A percentile compares a stretch with the other conserved stretches of the same genome.
Conservation (phyloP, 2,888 invertebrate species). For the Leucoptera coffeella region DNA sequence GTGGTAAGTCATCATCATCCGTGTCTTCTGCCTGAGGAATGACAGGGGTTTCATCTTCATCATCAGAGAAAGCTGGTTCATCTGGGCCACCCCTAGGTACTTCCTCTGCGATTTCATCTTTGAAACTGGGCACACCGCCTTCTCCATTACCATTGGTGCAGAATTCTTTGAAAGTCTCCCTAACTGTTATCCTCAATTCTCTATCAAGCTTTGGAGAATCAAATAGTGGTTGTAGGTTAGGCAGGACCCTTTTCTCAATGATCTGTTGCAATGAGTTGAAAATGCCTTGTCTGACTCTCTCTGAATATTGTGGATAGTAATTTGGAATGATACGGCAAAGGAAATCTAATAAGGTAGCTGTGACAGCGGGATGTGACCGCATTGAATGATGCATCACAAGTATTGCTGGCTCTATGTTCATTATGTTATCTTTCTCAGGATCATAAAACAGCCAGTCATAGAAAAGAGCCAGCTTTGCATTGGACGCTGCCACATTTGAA, state of each 20-base stretch:
- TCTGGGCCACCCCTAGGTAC: slow-evolving; percentile 41
- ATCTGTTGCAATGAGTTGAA: slow-evolving; percentile 80
- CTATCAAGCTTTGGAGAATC: slow-evolving; percentile 83
- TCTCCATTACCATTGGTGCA: slow-evolving; percentile 55
- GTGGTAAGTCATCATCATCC: slow-evolving; percentile 69
- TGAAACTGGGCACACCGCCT: slow-evolving; percentile 33
- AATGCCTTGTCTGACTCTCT: slow-evolving; percentile 75
- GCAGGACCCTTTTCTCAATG: slow-evolving; percentile 85
- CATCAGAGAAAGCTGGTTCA: slow-evolving; percentile 80
- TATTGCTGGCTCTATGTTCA: slow-evolving; percentile 94
- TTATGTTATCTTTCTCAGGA: slow-evolving; percentile 85
- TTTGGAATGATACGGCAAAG: slow-evolving; percentile 85
- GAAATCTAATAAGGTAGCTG: slow-evolving; percentile 85
- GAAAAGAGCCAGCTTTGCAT: slow-evolving; percentile 86
- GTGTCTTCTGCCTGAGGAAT: slow-evolving; percentile 54
- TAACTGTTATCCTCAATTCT: slow-evolving; percentile 75
- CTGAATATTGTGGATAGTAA: slow-evolving; percentile 73
- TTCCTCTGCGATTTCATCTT: slow-evolving; percentile 36
- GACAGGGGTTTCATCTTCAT: slow-evolving; percentile 58
- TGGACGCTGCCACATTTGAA: slow-evolving; percentile 81
- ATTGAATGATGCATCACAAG: slow-evolving; percentile 92
- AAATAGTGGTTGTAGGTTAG: slow-evolving; percentile 79
- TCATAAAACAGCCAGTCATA: slow-evolving; percentile 94
- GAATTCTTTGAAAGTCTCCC: slow-evolving; percentile 90
- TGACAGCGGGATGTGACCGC: slow-evolving; percentile 85